phyloP scores from a whole-genome alignment of 2,113 vertebrate species.

The Megaceryle maxima region DNA sequence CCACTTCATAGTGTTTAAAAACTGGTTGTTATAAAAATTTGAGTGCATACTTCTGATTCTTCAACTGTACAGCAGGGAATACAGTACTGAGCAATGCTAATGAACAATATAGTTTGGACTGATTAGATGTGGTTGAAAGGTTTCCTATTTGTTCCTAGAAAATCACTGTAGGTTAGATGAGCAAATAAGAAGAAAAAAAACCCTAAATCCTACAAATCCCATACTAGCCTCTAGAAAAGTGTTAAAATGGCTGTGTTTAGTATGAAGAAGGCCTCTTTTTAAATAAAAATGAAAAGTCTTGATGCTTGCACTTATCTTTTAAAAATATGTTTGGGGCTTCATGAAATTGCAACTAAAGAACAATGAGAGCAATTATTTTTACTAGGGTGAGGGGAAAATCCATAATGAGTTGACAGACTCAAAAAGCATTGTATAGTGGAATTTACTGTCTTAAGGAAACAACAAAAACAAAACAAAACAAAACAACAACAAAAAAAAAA shows the following conservation, averaged over 20 bases:
- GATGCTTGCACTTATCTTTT: neutral
- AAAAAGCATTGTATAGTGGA: neutral
- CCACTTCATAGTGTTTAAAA: neutral
- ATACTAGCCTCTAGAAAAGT: neutral
- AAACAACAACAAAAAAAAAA: no score
- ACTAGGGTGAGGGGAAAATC: neutral
- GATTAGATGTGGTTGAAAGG: conserved; percentile 20
- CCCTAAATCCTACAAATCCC: neutral
- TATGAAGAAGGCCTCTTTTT: neutral
- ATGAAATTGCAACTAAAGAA: neutral
- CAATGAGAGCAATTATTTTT: neutral
- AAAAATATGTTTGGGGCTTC: neutral
- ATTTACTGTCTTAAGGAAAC: neutral
- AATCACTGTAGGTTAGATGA: neutral
- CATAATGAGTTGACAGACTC: neutral
- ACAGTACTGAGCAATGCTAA: neutral
- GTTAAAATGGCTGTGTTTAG: neutral
- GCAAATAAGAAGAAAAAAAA: neutral
- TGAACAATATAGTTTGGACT: neutral
- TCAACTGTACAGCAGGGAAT: neutral
- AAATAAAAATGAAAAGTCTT: neutral
- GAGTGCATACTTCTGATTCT: neutral
- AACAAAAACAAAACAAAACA: no score
- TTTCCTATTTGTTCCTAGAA: conserved; percentile 29
- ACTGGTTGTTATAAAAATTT: neutral